These are phyloP conservation scores for Chloromyia formosa DNA, from an alignment of 2,888 invertebrate species.

Conservation along the genomic window DNA sequence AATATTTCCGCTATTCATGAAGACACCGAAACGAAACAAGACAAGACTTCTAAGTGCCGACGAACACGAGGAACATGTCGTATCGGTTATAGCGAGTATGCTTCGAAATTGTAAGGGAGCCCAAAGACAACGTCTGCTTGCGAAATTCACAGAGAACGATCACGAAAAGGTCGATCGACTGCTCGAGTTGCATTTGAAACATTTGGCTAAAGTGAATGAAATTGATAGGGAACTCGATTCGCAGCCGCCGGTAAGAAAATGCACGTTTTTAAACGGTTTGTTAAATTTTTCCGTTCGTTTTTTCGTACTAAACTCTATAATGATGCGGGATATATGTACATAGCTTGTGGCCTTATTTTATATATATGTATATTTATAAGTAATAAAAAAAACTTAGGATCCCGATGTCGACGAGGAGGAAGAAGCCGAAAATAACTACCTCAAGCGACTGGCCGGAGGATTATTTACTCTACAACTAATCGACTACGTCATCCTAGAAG, in stretches of 20 bases:
- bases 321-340: no score
- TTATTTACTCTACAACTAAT: constrained; percentile 96
- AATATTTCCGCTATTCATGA: constrained; percentile 98
- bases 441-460: constrained; percentile 90
- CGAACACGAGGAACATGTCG: constrained; percentile 95
- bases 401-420: constrained; percentile 71
- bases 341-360: no score
- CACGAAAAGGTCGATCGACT: constrained; percentile 97
- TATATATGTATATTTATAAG: no score
- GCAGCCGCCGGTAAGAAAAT: constrained; percentile 62
- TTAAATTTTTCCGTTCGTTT: no score
- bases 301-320: no score
- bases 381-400: no score
- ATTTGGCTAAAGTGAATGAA: constrained; percentile 89
- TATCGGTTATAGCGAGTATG: constrained; percentile 93
- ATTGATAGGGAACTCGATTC: constrained; percentile 81
- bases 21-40: constrained; percentile 89
- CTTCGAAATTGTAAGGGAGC: constrained; percentile 90
- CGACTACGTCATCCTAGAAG: constrained; percentile 87
- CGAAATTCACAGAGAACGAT: constrained; percentile 98
- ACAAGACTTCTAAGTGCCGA: constrained; percentile 82
- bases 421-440: constrained; percentile 86
- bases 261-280: no score
- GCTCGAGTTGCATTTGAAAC: constrained; percentile 96
- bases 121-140: constrained; percentile 87